Conservation (phyloP, 1,140 invertebrate genomes). For the Drosophila arawakana region DNA sequence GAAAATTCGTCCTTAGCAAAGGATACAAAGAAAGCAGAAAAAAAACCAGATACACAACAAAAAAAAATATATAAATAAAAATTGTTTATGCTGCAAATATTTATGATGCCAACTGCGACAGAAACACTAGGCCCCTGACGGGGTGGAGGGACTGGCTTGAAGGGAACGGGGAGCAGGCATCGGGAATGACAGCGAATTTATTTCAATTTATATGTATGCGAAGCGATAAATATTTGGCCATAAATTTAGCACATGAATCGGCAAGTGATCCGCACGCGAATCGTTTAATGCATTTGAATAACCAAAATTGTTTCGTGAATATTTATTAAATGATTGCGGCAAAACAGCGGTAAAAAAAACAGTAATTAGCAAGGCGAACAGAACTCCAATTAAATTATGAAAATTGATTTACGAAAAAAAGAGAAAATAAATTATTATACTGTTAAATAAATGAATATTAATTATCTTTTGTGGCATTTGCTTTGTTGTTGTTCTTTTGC, state of each 20-base stretch:
- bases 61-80: constrained; percentile 44
- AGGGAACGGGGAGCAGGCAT: background rate
- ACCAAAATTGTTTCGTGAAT: constrained; percentile 33
- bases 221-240: constrained; percentile 73
- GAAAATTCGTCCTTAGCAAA: constrained; percentile 76
- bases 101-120: constrained; percentile 54
- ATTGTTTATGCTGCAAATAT: constrained; percentile 78
- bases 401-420: constrained; percentile 9
- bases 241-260: constrained; percentile 71
- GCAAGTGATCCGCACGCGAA: constrained; percentile 38
- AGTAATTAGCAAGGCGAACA: constrained; percentile 15
- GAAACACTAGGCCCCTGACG: constrained; percentile 17
- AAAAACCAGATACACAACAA: constrained; percentile 15
- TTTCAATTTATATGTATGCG: constrained; percentile 64
- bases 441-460: constrained; percentile 4
- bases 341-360: background rate
- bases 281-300: constrained; percentile 46
- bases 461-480: background rate
- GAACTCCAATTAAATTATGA: constrained; percentile 14
- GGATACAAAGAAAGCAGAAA: constrained; percentile 11
- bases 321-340: constrained; percentile 29
- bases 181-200: constrained; percentile 44
- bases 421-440: background rate
- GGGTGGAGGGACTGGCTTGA: background rate
- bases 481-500: constrained; percentile 30